These are phyloP conservation scores for Drosophila anomalata DNA, from an alignment of 2,888 invertebrate genomes.

Conservation along the genomic window DNA sequence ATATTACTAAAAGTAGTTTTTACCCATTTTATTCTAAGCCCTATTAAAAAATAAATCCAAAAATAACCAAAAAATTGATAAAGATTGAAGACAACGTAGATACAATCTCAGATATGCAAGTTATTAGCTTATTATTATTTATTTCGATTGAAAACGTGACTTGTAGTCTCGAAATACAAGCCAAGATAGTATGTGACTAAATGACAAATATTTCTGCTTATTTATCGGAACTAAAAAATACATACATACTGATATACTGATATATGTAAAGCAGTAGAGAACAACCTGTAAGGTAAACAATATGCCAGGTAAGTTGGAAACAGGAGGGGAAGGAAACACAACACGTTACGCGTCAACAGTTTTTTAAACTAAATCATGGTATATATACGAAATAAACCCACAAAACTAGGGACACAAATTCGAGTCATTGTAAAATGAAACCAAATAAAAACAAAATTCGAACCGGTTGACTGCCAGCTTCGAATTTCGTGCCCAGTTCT, in stretches of 20 bases:
- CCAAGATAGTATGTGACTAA: conserved; percentile 63
- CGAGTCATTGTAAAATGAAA: conserved; percentile 25
- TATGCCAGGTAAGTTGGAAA: conserved; percentile 12
- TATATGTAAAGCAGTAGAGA: not conserved
- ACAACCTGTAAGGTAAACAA: conserved; percentile 6
- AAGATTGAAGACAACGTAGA: not conserved
- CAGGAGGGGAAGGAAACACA: not conserved
- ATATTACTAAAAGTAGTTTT: too few relatives aligned
- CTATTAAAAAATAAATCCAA: too few relatives aligned
- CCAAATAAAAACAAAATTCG: not conserved
- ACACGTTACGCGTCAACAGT: conserved; percentile 26
- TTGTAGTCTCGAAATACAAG: conserved; percentile 45
- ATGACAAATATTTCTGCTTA: conserved; percentile 57
- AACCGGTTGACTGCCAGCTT: conserved; percentile 8
- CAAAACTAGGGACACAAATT: conserved; percentile 1
- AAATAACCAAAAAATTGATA: not conserved
- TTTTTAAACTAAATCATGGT: conserved; percentile 10
- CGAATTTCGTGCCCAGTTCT: conserved; percentile 25
- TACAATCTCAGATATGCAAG: not conserved
- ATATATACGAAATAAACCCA: not conserved
- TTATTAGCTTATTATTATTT: not conserved
- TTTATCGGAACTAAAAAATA: conserved; percentile 50
- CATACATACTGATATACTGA: conserved; percentile 6
- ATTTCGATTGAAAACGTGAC: conserved; percentile 52
- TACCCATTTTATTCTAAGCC: too few relatives aligned